Conservation (phyloP, 2,797 vertebrate genomes). For the Trichosurus vulpecula region DNA sequence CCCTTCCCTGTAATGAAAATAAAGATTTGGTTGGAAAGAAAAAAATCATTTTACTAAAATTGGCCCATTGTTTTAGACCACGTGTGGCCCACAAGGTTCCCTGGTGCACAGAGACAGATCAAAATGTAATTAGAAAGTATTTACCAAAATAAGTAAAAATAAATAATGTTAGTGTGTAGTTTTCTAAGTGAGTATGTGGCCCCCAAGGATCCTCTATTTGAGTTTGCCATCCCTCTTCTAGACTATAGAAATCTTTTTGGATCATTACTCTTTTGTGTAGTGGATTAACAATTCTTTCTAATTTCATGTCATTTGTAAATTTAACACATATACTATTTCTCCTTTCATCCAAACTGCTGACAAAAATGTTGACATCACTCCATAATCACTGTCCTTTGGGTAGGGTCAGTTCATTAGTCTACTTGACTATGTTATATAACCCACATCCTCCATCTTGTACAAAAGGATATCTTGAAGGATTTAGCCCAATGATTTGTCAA, state of each 20-base stretch:
- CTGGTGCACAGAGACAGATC: not conserved
- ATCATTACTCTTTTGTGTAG: not conserved
- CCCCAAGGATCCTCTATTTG: not conserved
- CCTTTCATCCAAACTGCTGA: not conserved
- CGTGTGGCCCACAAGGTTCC: not conserved
- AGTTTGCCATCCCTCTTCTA: not conserved
- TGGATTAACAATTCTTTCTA: not conserved
- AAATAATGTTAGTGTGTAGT: not conserved
- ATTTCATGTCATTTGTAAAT: not conserved
- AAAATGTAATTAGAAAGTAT: not conserved
- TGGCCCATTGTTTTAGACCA: not conserved
- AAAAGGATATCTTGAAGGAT: not conserved
- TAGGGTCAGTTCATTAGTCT: not conserved
- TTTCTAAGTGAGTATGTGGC: not conserved
- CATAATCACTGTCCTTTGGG: not conserved
- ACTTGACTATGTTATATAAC: not conserved
- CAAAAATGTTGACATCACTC: not conserved
- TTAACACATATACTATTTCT: not conserved
- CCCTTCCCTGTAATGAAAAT: not conserved
- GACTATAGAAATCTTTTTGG: not conserved
- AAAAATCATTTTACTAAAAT: not conserved
- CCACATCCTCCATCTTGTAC: not conserved
- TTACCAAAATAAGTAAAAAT: not conserved
- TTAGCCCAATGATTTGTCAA: not conserved
- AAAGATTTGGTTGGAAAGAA: not conserved